A percentile compares a stretch with the other conserved stretches of the same genome.
phyloP scores from a whole-genome alignment of 35 echinoderm and acorn worm species.

The Apostichopus parvimensis region DNA sequence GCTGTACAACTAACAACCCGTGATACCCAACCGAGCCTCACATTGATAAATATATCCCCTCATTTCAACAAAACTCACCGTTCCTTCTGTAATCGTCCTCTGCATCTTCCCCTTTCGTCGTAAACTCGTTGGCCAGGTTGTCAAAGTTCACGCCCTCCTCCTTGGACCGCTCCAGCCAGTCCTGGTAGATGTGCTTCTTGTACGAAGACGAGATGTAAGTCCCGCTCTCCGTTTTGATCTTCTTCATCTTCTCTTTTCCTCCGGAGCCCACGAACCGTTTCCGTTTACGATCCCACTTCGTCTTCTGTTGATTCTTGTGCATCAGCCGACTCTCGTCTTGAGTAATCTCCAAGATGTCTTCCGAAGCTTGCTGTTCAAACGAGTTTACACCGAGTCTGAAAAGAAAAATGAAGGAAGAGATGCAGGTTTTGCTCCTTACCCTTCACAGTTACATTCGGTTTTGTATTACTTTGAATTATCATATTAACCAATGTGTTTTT shows the following conservation, averaged over 20 bases:
- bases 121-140: not conserved
- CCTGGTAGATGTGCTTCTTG: slow-evolving; percentile 89
- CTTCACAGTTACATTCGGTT: too few relatives aligned
- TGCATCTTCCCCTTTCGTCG: not conserved
- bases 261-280: slow-evolving; percentile 73
- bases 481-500: too few relatives aligned
- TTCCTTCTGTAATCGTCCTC: not conserved
- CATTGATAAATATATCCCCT: not conserved
- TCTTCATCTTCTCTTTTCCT: slow-evolving; percentile 85
- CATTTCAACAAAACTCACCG: not conserved
- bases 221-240: slow-evolving; percentile 94
- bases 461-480: too few relatives aligned
- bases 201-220: slow-evolving; percentile 85
- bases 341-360: slow-evolving; percentile 80
- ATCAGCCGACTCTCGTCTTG: slow-evolving; percentile 74
- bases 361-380: slow-evolving; percentile 86
- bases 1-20: too few relatives aligned
- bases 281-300: slow-evolving; percentile 92
- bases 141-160: slow-evolving; percentile 34
- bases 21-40: not conserved
- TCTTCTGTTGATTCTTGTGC: slow-evolving; percentile 55
- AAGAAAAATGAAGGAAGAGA: not conserved
- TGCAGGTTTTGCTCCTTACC: too few relatives aligned
- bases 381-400: slow-evolving; percentile 70
- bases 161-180: slow-evolving; percentile 39